Base-by-base conservation (phyloP, 2,888 invertebrate genomes). In the Xylocampa areola region DNA sequence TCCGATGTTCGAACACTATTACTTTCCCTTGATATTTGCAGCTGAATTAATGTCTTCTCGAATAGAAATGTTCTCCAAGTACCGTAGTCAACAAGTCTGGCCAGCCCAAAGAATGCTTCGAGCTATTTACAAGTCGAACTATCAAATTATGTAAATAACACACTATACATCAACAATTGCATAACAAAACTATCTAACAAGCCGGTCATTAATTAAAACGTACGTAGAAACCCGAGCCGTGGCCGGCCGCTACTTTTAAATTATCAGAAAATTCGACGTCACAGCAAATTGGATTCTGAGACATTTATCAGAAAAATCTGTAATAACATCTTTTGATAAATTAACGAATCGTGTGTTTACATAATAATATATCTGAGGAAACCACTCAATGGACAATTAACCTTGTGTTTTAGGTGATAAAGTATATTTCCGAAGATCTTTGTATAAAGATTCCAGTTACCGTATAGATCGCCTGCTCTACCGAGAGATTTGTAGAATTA, bases 251-350 rank as follows among this genome's bases (percentile, higher is more conserved):
- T 69, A 68, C 76, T 77, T 78, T 68, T 72, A 76, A 77, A 78
- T 77, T 80, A 84, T 82, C 80, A 52, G 68, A 80, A 81, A 76
- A 80, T 77, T 76, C 76, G 77, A 83, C 80, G 79, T 81, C 75
- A 73, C 57, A 81, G 82, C 81, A 84, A 85, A 86, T 87, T 85
- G 81, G 82, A 79, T 82, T 81, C 73, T 75, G 58, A 76, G 68
- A 72, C 74, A 80, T 81, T 82, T 81, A 84, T 80, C 78, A 74
- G 68, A 75, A 73, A 81, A 82, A 82, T 81, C 81, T 79, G 77
- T 85, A 79, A 81, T 81, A 79, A 80, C 76, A 66, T 75, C 76
- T 57, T 71, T 76, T 74, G 76, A 83, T 81, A 77, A 75, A 78
- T 82, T 81, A 77, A 77, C 73, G 36, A 58, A 57, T 62, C 30